Evolutionary conservation across 2,888 invertebrate species (phyloP).

Genomic region (Pegoplata infirma): DNA sequence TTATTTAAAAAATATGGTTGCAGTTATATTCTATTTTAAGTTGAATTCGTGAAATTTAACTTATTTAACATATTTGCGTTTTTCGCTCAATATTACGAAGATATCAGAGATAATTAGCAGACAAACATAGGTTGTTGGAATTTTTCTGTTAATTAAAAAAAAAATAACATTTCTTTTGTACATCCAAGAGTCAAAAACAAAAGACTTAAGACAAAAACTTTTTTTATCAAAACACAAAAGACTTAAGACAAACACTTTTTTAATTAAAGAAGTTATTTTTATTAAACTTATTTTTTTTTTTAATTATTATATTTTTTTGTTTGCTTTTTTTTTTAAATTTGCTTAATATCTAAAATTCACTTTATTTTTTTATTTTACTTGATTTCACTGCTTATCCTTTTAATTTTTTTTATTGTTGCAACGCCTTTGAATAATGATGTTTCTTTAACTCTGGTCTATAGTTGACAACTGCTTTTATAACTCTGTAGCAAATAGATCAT

Average conservation of each 20-base stretch:
- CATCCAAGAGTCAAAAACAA: not conserved
- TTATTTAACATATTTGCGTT: too few species aligned
- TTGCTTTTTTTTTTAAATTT: not conserved
- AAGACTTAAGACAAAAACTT: not conserved
- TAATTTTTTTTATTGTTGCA: constrained; percentile 33
- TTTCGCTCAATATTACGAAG: too few species aligned
- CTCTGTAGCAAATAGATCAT: constrained; percentile 3
- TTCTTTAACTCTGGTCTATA: constrained; percentile 30
- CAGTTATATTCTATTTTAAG: too few species aligned
- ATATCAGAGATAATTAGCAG: too few species aligned
- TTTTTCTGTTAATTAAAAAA: too few species aligned
- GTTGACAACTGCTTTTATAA: constrained; percentile 56
- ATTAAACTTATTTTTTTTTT: too few species aligned
- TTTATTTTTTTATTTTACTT: constrained; percentile 1
- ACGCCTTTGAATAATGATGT: constrained; percentile 46
- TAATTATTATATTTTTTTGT: not conserved
- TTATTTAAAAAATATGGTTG: too few species aligned
- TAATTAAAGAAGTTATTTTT: too few species aligned
- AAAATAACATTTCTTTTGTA: not conserved
- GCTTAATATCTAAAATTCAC: not conserved
- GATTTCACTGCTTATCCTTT: constrained; percentile 5
- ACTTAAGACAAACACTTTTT: too few species aligned
- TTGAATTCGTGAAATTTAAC: too few species aligned
- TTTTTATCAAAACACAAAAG: not conserved
- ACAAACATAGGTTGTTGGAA: too few species aligned